Evolutionary conservation across 1,140 invertebrate genomes (phyloP), one percentile per base, ranked within the genome.

Genomic region (Babylonia areolata): DNA sequence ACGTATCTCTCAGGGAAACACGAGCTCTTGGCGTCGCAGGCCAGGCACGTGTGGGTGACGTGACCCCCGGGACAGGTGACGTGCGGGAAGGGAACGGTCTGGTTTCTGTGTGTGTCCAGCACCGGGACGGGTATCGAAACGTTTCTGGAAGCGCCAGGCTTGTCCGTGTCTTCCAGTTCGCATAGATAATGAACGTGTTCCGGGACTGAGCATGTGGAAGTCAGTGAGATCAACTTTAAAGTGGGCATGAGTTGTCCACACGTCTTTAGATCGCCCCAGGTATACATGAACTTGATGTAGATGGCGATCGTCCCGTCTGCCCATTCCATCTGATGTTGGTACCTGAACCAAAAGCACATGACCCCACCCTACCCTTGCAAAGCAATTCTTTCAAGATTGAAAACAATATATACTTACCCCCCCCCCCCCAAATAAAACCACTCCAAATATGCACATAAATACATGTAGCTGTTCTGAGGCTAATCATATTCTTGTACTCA

Each of bases 21-120:
- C 54, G 46, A n/a, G 33, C 81, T 83, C 17, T 40, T 69, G 12
- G 35, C 58, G 35, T 83, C 81, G n/a, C 81, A 83, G 37, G 81
- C 58, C 35, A 83, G 54, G n/a, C 69, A 83, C 37, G 58, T 71
- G 37, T 83, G 81, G 20, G 81, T 83, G 31, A 64, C 28, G 81
- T 83, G 81, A n/a, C 37, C 54, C 28, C 31, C 23, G 1, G 54
- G 81, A 40, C 81, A 83, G 9, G 23, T 40, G 37, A 46, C 40
- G 40, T 42, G 39, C 12, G 37, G 37, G 42, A 79, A 79, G 3
- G 77, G 77, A 79, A 79, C 9, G 1, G 6, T 79, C 35, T 73
- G 71, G 6, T 73, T 73, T n/a, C n/a, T n/a, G 20, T 15, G 12
- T 11, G 9, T 35, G 35, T 35, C 31, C 33, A 35, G 64, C 23